phyloP scores from a whole-genome alignment of 2,113 vertebrate genomes.

The Passer domesticus region DNA sequence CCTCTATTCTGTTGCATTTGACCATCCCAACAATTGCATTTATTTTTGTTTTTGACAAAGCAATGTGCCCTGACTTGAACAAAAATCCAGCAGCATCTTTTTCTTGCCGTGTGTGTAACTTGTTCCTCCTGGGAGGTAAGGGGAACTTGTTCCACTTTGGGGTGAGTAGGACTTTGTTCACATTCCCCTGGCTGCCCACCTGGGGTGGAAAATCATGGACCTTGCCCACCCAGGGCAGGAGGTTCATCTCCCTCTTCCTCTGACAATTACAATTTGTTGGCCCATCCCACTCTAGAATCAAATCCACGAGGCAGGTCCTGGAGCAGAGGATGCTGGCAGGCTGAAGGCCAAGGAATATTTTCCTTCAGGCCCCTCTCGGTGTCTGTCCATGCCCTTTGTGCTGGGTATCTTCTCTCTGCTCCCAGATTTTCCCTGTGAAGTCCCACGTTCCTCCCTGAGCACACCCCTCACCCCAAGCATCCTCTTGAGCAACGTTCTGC shows the following conservation, averaged over 20 bases:
- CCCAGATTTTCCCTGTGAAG: background rate
- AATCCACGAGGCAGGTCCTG: background rate
- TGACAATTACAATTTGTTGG: background rate
- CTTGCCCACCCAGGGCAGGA: background rate
- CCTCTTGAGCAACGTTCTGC: background rate
- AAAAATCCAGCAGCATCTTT: background rate
- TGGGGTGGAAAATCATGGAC: background rate
- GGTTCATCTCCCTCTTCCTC: background rate
- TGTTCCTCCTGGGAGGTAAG: background rate
- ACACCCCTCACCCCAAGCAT: background rate
- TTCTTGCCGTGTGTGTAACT: rapidly evolving
- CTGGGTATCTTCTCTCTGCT: background rate
- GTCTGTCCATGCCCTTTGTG: rapidly evolving
- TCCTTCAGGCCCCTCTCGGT: background rate
- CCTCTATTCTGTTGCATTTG: background rate
- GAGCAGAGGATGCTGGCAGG: background rate
- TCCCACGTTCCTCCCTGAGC: background rate
- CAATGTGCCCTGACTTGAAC: background rate
- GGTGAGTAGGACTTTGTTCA: background rate
- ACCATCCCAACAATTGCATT: background rate
- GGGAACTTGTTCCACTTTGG: background rate
- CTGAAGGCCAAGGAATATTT: background rate
- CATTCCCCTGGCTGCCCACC: background rate
- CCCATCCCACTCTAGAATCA: background rate
- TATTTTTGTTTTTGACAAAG: background rate